Base-by-base conservation (phyloP, 2,888 invertebrate species). In the Rhingia rostrata region DNA sequence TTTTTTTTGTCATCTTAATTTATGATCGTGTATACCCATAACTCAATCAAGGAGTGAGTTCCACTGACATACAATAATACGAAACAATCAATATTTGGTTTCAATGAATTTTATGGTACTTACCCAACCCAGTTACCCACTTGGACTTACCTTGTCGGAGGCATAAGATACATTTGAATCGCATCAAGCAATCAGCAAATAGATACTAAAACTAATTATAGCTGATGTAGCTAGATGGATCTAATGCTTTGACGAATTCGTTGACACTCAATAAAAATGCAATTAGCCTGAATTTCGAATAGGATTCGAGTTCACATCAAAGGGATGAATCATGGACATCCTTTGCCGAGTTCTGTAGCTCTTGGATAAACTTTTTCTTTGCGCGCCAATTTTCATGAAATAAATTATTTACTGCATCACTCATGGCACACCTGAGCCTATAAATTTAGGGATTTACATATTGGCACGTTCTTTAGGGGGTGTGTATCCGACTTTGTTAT, bases 191-290 rank as follows among this genome's bases (percentile, higher is more conserved):
- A 30, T 49, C 49, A 49, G 22, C 14, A 14, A 10, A 14, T 9
- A 47, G 22, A 14, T 22, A 47, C 14, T 22, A 56, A 69, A 37
- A 47, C 47, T 74, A 53, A 32, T 49, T 67, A 41, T 63, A 66
- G 64, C 41, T 49, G 51, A 7, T 39, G 39, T 32, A 37, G 10
- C 43, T 37, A 53, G 22, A 22, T 22, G 22, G 2, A 1, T 22
- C 64, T 0, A 22, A 9, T 22, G 14, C 70, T 83, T 83, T 84
- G 80, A 80, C 32, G 74, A 66, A 84, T 74, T 84, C 64, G 54
- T 74, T 66, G 80, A 75, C 84, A 84, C 84, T 66, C 74, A 74
- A 84, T 84, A 70, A 84, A 84, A 84, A 10, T 66, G 74, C 64
- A 80, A 80, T 84, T 84, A 84, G 80, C 84, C 84, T 56, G 66